Conservation (phyloP, 2,797 vertebrate species). For the Ispidina lecontei region DNA sequence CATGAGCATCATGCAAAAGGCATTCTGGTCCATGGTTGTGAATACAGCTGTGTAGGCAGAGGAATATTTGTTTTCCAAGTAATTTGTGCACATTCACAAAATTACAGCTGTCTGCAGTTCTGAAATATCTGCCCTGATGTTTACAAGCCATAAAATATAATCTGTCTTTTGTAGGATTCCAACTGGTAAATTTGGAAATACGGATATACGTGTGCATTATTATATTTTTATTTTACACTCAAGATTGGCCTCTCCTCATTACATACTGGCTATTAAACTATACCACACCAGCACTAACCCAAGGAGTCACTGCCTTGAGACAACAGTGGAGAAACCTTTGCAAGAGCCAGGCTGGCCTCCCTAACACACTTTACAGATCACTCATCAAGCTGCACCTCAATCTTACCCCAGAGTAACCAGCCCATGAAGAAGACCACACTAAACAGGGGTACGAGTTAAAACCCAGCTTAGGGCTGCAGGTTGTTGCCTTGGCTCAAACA, state of each 20-base stretch:
- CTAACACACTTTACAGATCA: not conserved
- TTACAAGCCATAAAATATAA: slow-evolving; percentile 77
- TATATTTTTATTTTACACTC: not conserved
- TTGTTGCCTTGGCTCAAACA: not conserved
- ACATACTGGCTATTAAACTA: not conserved
- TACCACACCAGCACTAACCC: not conserved
- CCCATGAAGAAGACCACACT: not conserved
- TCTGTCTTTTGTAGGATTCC: slow-evolving; percentile 69
- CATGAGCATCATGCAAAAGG: slow-evolving; percentile 57
- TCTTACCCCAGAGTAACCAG: not conserved
- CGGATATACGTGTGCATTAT: not conserved
- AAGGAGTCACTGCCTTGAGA: not conserved
- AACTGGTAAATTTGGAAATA: slow-evolving; percentile 60
- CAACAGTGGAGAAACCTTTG: not conserved
- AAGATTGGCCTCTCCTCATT: slow-evolving; percentile 30
- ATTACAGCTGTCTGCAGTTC: slow-evolving; percentile 76
- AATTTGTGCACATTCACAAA: slow-evolving; percentile 77
- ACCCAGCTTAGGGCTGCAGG: rapidly evolving
- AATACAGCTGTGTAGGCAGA: slow-evolving; percentile 72
- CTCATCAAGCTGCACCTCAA: not conserved
- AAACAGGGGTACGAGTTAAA: not conserved
- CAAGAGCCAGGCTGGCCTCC: not conserved
- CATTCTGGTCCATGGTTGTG: slow-evolving; percentile 60
- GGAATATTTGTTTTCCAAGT: slow-evolving; percentile 78
- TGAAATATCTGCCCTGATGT: slow-evolving; percentile 76